These are phyloP conservation scores for Hydra vulgaris DNA, from an alignment of 30 jellyfish, hydroid and myxozoan genomes.

Conservation along the genomic window DNA sequence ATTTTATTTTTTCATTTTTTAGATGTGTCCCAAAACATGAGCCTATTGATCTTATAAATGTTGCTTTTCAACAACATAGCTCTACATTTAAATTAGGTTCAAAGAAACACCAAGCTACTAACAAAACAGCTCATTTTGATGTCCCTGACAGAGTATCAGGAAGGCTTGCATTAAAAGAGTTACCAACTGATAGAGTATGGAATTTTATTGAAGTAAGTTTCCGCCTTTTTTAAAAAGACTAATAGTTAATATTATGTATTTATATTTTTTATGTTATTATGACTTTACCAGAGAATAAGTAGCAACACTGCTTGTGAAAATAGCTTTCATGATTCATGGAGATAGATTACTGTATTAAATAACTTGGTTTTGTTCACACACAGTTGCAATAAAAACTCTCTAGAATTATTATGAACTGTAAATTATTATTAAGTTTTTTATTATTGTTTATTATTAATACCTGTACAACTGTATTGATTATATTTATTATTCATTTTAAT, in stretches of 20 bases:
- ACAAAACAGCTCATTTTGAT: conserved; percentile 17
- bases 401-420: too few relatives aligned
- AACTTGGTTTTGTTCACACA: too few relatives aligned
- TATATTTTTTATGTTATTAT: too few relatives aligned
- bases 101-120: conserved; percentile 25
- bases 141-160: conserved; percentile 92
- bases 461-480: too few relatives aligned
- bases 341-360: too few relatives aligned
- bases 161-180: conserved; percentile 50
- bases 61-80: conserved; percentile 62
- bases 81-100: conserved; percentile 10
- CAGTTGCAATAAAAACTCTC: too few relatives aligned
- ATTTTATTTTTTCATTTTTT: neutral
- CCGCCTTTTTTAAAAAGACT: neutral
- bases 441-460: too few relatives aligned
- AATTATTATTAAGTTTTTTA: too few relatives aligned
- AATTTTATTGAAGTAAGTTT: conserved; percentile 61
- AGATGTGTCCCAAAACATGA: conserved; percentile 69
- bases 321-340: too few relatives aligned
- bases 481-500: too few relatives aligned
- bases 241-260: neutral
- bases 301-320: too few relatives aligned
- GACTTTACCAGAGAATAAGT: too few relatives aligned
- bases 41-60: conserved; percentile 71
- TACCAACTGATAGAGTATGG: conserved; percentile 52